Evolutionary conservation across 2,797 vertebrate species (phyloP).

Genomic region (Zonotrichia albicollis): DNA sequence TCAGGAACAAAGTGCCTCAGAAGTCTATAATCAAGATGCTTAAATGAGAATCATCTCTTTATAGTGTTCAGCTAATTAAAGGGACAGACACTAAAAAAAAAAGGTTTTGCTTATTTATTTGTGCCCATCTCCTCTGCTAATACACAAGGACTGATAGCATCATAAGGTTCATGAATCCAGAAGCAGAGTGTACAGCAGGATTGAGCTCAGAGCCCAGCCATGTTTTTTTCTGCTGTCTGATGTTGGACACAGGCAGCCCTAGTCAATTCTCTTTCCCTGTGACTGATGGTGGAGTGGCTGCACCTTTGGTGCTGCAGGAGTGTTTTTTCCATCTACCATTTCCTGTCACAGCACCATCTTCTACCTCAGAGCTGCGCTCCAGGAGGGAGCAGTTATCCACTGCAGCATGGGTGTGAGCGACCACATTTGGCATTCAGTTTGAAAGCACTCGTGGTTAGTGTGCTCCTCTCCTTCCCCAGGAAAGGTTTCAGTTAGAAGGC

Average conservation of each 20-base stretch:
- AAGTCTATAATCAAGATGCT: neutral
- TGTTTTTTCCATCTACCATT: fast-evolving
- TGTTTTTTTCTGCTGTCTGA: neutral
- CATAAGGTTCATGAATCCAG: neutral
- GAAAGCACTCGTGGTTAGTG: neutral
- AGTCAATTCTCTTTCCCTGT: neutral
- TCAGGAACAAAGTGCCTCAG: neutral
- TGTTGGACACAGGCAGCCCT: neutral
- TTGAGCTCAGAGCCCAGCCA: neutral
- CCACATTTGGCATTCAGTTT: neutral
- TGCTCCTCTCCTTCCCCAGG: neutral
- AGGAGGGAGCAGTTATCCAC: neutral
- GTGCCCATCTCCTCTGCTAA: neutral
- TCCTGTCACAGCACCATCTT: neutral
- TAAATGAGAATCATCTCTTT: neutral
- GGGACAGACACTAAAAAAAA: neutral
- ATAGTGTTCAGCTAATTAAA: neutral
- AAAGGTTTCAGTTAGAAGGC: neutral
- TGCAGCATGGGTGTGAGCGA: neutral
- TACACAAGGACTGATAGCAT: neutral
- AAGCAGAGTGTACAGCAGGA: neutral
- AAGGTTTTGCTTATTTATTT: neutral
- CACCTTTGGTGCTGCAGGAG: neutral
- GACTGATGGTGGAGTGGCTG: neutral
- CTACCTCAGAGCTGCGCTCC: neutral